These are phyloP conservation scores for Rapana venosa DNA, from an alignment of 2,888 invertebrate genomes.

Conservation along the genomic window DNA sequence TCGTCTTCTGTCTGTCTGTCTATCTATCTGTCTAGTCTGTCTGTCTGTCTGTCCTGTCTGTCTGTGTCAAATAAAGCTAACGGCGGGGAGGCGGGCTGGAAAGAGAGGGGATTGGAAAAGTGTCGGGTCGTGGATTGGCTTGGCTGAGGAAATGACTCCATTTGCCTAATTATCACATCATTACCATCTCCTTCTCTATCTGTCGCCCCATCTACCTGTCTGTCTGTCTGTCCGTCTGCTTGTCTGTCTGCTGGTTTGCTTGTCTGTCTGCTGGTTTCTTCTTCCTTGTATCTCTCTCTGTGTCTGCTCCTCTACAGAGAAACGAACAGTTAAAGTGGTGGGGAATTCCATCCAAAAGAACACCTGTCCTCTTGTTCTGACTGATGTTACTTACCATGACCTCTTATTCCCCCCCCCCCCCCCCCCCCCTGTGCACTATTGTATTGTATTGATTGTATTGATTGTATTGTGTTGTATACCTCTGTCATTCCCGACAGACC, in stretches of 20 bases:
- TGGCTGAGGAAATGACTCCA: not conserved
- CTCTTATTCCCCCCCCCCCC: no score
- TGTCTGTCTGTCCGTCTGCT: not conserved
- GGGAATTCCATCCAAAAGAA: no score
- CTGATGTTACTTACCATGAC: not conserved
- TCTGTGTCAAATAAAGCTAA: not conserved
- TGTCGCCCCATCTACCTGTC: not conserved
- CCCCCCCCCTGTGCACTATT: no score
- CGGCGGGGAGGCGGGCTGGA: no score
- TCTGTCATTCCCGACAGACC: not conserved
- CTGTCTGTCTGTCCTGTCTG: not conserved
- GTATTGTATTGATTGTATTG: no score
- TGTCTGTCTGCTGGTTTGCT: not conserved
- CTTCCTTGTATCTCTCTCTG: not conserved
- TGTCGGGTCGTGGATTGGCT: not conserved
- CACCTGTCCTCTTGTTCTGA: not conserved
- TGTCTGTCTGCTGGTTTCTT: not conserved
- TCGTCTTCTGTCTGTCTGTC: not conserved
- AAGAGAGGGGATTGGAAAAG: not conserved
- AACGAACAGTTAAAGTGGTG: no score
- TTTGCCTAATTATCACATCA: not conserved
- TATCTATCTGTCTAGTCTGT: not conserved
- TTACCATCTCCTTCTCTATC: not conserved
- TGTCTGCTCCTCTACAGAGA: not conserved
- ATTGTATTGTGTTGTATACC: not conserved